Conservation (phyloP, 2,797 vertebrate genomes). For the Acipenser oxyrinchus region DNA sequence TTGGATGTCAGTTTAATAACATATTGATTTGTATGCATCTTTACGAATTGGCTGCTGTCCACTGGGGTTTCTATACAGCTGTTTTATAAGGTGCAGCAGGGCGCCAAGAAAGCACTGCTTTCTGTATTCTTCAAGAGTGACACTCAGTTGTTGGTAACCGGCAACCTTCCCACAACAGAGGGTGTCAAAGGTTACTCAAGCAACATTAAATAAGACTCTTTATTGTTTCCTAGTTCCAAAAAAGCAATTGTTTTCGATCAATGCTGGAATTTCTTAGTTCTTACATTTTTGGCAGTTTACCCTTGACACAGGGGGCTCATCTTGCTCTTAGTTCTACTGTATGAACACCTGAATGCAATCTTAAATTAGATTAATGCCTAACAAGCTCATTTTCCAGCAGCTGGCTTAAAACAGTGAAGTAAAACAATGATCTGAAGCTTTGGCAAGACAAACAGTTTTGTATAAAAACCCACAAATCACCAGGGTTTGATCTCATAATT, state of each 20-base stretch:
- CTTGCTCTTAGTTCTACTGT: constrained; percentile 17
- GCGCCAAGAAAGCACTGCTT: constrained; percentile 3
- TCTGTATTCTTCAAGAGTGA: not conserved
- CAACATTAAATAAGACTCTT: not conserved
- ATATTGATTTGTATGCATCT: too few relatives aligned
- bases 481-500: constrained; percentile 43
- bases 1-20: too few relatives aligned
- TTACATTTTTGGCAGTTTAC: not conserved
- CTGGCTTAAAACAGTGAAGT: constrained; percentile 1
- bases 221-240: not conserved
- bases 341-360: constrained; percentile 18
- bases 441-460: constrained; percentile 13
- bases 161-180: not conserved
- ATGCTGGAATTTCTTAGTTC: constrained; percentile 3
- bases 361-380: constrained; percentile 7
- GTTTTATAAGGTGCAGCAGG: not conserved
- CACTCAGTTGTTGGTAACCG: not conserved
- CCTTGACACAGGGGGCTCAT: constrained; percentile 8
- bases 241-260: not conserved
- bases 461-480: constrained; percentile 55
- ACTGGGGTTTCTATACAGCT: not conserved
- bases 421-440: constrained; percentile 13
- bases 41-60: not conserved
- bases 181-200: constrained; percentile 1
- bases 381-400: constrained; percentile 13